These are phyloP conservation scores for Nasonia giraulti DNA, from an alignment of 1,140 invertebrate species.

Conservation along the genomic window DNA sequence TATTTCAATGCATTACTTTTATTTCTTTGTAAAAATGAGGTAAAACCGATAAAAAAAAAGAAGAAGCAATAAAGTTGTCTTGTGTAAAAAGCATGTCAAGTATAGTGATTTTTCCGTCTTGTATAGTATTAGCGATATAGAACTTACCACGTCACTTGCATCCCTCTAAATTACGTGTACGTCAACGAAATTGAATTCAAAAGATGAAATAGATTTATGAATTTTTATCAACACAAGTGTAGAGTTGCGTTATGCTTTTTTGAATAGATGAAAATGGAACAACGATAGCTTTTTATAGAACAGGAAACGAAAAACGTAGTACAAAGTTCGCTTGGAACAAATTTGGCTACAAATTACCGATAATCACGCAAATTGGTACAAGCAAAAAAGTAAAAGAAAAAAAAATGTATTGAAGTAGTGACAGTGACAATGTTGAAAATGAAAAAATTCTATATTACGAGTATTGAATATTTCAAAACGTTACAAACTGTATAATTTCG, in stretches of 20 bases:
- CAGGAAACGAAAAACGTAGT: constrained; percentile 31
- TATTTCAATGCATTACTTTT: background rate
- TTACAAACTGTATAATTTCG: background rate
- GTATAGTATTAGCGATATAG: background rate
- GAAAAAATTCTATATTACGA: constrained; percentile 21
- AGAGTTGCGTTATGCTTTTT: background rate
- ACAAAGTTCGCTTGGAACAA: constrained; percentile 25
- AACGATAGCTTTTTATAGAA: constrained; percentile 9
- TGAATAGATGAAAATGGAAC: background rate
- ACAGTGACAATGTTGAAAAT: constrained; percentile 28
- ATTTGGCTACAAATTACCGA: constrained; percentile 30
- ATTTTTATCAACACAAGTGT: too few relatives aligned
- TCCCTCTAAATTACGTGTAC: background rate
- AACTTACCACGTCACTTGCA: background rate
- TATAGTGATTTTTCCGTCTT: constrained; percentile 19
- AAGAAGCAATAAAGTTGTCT: constrained; percentile 27
- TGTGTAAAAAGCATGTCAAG: background rate
- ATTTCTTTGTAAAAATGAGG: background rate
- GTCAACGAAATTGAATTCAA: background rate
- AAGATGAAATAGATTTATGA: background rate
- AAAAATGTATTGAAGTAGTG: constrained; percentile 7
- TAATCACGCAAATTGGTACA: constrained; percentile 40
- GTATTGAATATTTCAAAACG: constrained; percentile 17
- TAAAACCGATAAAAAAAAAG: background rate
- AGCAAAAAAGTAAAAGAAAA: background rate